phyloP scores from a whole-genome alignment of 2,888 invertebrate species.

The Sarcophaga variegata region DNA sequence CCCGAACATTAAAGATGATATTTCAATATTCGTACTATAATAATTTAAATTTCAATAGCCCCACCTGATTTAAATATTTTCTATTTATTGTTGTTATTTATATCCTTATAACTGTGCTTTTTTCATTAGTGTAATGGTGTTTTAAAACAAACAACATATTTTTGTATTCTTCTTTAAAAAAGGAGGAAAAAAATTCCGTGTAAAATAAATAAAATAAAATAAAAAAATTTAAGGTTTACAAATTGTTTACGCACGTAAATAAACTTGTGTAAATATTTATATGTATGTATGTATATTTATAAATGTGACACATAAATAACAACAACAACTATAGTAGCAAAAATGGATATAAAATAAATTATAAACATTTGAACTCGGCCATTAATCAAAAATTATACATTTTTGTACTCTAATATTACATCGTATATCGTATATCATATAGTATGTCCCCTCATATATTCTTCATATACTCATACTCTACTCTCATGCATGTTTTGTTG shows the following conservation, averaged over 20 bases:
- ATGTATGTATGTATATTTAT: background rate
- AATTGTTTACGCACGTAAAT: background rate
- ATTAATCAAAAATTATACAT: slow-evolving; percentile 33
- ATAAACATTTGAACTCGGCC: slow-evolving; percentile 25
- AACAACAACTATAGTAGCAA: background rate
- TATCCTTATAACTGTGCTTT: too few relatives aligned
- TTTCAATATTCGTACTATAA: too few relatives aligned
- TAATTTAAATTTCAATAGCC: too few relatives aligned
- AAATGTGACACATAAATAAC: background rate
- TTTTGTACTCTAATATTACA: too few relatives aligned
- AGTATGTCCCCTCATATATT: background rate
- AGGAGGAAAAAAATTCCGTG: background rate
- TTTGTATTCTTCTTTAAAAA: too few relatives aligned
- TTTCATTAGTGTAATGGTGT: background rate
- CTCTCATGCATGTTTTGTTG: too few relatives aligned
- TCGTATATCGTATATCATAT: background rate
- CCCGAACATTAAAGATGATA: too few relatives aligned
- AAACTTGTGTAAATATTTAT: background rate
- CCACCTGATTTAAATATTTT: too few relatives aligned
- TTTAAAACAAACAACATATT: background rate
- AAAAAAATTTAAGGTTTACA: background rate
- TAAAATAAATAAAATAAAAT: background rate
- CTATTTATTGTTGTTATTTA: too few relatives aligned
- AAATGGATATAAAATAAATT: slow-evolving; percentile 15
- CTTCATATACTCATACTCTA: background rate